These are phyloP conservation scores for Ferdinandea cuprea DNA, from an alignment of 2,888 invertebrate genomes.

Conservation along the genomic window DNA sequence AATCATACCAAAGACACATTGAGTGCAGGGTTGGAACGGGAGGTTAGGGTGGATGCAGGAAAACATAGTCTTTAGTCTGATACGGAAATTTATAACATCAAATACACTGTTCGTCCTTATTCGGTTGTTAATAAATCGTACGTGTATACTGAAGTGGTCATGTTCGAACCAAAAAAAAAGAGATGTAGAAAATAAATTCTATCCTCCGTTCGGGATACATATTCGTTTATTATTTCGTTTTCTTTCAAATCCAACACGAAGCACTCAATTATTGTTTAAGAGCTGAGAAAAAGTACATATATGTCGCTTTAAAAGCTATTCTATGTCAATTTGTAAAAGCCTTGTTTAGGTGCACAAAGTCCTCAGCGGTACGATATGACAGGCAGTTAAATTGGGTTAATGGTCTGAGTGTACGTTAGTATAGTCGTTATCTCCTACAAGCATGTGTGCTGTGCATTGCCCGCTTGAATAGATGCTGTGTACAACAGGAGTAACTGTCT, in stretches of 20 bases:
- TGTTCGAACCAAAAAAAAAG: conserved; percentile 5
- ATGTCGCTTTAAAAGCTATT: conserved; percentile 63
- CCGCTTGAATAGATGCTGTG: not conserved
- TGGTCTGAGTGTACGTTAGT: not conserved
- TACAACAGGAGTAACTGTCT: not conserved
- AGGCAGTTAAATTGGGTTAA: conserved; percentile 4
- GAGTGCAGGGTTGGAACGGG: not conserved
- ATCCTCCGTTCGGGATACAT: conserved; percentile 22
- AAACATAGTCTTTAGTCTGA: conserved; percentile 17
- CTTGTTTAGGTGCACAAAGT: conserved; percentile 12
- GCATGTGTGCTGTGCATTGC: not conserved
- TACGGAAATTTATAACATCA: conserved; percentile 58
- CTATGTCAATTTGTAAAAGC: conserved; percentile 39
- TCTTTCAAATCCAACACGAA: not conserved
- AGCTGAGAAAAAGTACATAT: conserved; percentile 22
- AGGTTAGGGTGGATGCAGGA: too few species aligned
- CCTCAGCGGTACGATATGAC: conserved; percentile 25
- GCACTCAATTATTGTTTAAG: conserved; percentile 21
- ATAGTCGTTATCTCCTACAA: conserved; percentile 4
- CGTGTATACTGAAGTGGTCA: conserved; percentile 33
- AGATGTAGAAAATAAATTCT: conserved; percentile 20
- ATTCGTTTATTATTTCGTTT: conserved; percentile 18
- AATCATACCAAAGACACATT: not conserved
- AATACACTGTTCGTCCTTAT: conserved; percentile 32
- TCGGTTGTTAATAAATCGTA: conserved; percentile 51